Evolutionary conservation across 2,888 invertebrate genomes (phyloP).

Genomic region (Cephus sareptanus): DNA sequence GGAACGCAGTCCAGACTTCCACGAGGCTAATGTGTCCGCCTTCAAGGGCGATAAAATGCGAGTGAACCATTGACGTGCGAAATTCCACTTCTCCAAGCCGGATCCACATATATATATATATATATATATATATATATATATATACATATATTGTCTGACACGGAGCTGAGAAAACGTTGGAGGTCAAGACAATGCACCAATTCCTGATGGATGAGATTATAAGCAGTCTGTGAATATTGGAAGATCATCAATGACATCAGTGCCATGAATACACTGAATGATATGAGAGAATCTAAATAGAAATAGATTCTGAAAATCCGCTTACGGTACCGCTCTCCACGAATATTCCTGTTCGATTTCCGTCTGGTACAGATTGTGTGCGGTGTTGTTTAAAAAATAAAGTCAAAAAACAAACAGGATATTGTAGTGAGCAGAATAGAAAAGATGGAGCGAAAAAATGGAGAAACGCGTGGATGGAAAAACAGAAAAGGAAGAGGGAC

Average conservation of each 20-base stretch:
- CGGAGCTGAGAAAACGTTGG: neutral
- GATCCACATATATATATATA: neutral
- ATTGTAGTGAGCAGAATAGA: neutral
- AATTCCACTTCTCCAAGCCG: neutral
- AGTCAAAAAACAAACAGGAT: neutral
- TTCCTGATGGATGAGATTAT: neutral
- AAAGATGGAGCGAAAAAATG: neutral
- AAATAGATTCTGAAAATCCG: neutral
- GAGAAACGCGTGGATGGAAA: neutral
- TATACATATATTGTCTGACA: neutral
- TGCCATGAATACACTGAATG: neutral
- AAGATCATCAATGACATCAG: neutral
- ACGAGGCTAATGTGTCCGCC: conserved; percentile 1
- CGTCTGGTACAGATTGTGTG: neutral
- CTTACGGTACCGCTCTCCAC: neutral
- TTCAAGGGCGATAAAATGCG: conserved; percentile 15
- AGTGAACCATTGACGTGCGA: conserved; percentile 8
- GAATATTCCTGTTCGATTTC: neutral
- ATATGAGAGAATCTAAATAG: neutral
- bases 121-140: neutral
- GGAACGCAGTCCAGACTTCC: neutral
- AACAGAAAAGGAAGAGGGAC: neutral
- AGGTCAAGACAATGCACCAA: neutral
- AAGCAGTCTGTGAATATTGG: neutral
- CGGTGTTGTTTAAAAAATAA: neutral